These are phyloP conservation scores for Dichetophora obliterata DNA, from an alignment of 2,888 invertebrate genomes.

Conservation along the genomic window DNA sequence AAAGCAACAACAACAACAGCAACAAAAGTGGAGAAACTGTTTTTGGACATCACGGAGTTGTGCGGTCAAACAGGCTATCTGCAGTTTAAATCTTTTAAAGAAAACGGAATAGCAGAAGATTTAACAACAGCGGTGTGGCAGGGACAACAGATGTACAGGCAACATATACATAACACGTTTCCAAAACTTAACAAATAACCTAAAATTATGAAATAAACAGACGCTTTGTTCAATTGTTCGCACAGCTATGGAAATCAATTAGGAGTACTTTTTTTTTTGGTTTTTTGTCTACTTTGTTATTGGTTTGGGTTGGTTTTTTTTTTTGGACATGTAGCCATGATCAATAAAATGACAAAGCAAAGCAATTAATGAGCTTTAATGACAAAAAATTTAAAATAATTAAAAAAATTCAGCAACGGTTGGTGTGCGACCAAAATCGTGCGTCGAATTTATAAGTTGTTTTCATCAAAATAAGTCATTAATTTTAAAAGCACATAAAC, in stretches of 20 bases:
- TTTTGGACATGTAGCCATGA: neutral
- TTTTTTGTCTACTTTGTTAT: neutral
- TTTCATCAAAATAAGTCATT: neutral
- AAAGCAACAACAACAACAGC: neutral
- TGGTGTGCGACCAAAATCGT: constrained; percentile 37
- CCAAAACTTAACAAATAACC: neutral
- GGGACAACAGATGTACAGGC: neutral
- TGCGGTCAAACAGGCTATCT: constrained; percentile 5
- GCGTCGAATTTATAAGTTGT: constrained; percentile 53
- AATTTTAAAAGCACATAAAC: neutral
- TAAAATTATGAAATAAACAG: neutral
- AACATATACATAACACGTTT: too few species aligned
- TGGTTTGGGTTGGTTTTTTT: neutral
- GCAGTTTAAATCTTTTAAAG: constrained; percentile 8
- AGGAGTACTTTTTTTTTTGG: neutral
- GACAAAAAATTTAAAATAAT: constrained; percentile 1
- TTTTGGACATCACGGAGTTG: neutral
- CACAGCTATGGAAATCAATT: constrained; percentile 22
- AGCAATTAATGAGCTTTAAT: constrained; percentile 17
- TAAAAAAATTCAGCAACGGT: neutral
- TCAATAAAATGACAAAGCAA: constrained; percentile 9
- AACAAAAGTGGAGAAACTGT: neutral
- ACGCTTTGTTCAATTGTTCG: neutral
- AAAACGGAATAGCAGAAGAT: neutral
- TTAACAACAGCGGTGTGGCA: neutral